phyloP scores from a whole-genome alignment of 2,797 vertebrate species.

The Takifugu rubripes region DNA sequence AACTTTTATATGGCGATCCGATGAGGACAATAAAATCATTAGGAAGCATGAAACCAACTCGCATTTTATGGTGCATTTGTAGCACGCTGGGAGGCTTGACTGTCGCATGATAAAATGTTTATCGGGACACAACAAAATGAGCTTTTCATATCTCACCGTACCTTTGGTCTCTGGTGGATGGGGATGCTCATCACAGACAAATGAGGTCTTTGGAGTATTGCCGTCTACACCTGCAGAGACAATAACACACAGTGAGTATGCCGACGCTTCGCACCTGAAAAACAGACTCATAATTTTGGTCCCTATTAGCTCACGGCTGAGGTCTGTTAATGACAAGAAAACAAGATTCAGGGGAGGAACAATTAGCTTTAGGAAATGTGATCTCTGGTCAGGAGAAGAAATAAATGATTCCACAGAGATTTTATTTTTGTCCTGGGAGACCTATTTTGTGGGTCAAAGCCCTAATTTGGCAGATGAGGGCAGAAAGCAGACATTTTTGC shows the following conservation, averaged over 20 bases:
- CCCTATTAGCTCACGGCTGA: conserved; percentile 8
- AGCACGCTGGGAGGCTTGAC: conserved; percentile 16
- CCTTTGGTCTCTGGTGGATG: conserved; percentile 74
- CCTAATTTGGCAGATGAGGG: conserved; percentile 38
- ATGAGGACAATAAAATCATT: conserved; percentile 3
- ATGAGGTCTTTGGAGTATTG: conserved; percentile 75
- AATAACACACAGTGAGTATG: conserved; percentile 52
- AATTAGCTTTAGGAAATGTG: conserved; percentile 49
- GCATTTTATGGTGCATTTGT: conserved; percentile 13
- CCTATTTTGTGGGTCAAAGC: conserved; percentile 41
- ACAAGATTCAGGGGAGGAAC: conserved; percentile 22
- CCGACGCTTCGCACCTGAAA: conserved; percentile 23
- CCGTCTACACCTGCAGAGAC: conserved; percentile 72
- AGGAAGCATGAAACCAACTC: conserved; percentile 13
- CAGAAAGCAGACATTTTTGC: conserved; percentile 34
- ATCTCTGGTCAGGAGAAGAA: conserved; percentile 47
- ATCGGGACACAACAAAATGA: conserved; percentile 58
- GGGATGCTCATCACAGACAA: conserved; percentile 80
- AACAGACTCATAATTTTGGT: conserved; percentile 21
- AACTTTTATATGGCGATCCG: conserved; percentile 15
- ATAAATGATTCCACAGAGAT: conserved; percentile 38
- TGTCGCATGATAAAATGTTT: conserved; percentile 48
- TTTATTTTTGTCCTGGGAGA: conserved; percentile 24
- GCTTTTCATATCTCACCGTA: conserved; percentile 68
- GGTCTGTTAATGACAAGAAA: conserved; percentile 42